Base-by-base conservation (phyloP, 2,797 vertebrate species). In the Acridotheres tristis region DNA sequence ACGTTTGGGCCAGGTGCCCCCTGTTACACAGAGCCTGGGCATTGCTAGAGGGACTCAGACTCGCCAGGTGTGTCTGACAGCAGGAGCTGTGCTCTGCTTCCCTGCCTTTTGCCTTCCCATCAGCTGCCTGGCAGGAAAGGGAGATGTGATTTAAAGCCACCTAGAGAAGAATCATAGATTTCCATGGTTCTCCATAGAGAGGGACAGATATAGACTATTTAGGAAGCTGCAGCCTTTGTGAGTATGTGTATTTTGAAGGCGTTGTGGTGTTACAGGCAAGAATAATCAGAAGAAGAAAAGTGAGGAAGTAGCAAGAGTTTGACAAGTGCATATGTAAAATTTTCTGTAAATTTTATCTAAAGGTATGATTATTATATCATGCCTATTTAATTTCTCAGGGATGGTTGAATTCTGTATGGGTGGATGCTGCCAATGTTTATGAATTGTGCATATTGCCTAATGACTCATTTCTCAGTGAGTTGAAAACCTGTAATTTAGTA, bases 251-350 rank as follows among this genome's bases (percentile, higher is more conserved):
- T 63, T 34, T 38, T 50, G 48, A 80, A 43, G 42, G 10, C 63
- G 21, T 59, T 55, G 42, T 23, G 47, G 13, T 77, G 21, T 54
- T 76, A 48, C 4, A 59, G 34, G 47, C 18, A 63, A 29, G 20
- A 76, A 26, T 16, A 59, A 76, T 17, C 11, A 10, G n/a, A 14
- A 55, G 32, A 67, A 66, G 13, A 72, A 62, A 81, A 91, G 17
- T 54, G 4, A 7, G 13, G 16, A 55, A 42, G 13, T 68, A 42
- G 6, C 54, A 54, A 30, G 25, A 62, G 25, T 72, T 88, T 61
- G 32, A 23, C 1, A 40, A 10, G 5, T 26, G 4, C 0, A 0
- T 42, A 18, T n/a, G n/a, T 25, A 30, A 55, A 79, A 54, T 17
- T 19, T 34, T 7, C 38, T 4, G 11, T 22, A 50, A 27, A 32